These are phyloP conservation scores for Zoroaster sp. DNA, from an alignment of 53 echinoderm and acorn worm genomes.

Conservation along the genomic window DNA sequence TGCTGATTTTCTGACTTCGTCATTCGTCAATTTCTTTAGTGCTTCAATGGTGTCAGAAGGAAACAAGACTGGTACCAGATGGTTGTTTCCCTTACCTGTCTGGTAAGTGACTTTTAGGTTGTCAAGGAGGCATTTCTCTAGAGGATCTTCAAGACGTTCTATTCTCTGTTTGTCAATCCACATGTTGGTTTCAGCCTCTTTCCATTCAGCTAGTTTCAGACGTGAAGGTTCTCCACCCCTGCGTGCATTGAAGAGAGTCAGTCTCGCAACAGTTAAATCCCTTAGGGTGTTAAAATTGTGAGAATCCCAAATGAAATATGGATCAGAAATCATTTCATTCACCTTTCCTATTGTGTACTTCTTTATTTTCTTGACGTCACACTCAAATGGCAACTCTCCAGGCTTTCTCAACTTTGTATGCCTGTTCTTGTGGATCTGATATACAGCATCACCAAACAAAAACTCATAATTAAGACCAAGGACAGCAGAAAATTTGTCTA, in stretches of 20 bases:
- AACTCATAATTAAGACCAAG: slow-evolving; percentile 61
- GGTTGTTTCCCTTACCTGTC: slow-evolving; percentile 69
- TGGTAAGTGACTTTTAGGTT: slow-evolving; percentile 75
- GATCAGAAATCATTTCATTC: slow-evolving; percentile 26
- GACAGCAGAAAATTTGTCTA: slow-evolving; percentile 76
- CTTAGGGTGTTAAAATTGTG: slow-evolving; percentile 45
- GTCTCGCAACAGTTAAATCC: slow-evolving; percentile 42
- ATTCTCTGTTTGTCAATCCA: slow-evolving; percentile 32
- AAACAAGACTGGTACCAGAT: slow-evolving; percentile 67
- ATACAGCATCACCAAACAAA: slow-evolving; percentile 68
- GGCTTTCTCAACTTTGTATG: slow-evolving; percentile 62
- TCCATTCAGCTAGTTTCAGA: slow-evolving; percentile 36
- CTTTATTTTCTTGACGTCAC: slow-evolving; percentile 56
- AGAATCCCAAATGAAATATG: slow-evolving; percentile 14
- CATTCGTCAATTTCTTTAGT: slow-evolving; percentile 23
- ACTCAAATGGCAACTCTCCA: slow-evolving; percentile 63
- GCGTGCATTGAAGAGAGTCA: slow-evolving; percentile 72
- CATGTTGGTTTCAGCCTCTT: neutral
- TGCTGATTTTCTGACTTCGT: neutral
- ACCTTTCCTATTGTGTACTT: slow-evolving; percentile 41
- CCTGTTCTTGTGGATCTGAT: slow-evolving; percentile 49
- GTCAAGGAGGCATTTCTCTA: slow-evolving; percentile 21
- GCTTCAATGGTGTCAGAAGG: slow-evolving; percentile 60
- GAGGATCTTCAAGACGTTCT: slow-evolving; percentile 27
- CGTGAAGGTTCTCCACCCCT: slow-evolving; percentile 57